Evolutionary conservation across 2,797 vertebrate genomes (phyloP).

Genomic region (Danio tinwini): DNA sequence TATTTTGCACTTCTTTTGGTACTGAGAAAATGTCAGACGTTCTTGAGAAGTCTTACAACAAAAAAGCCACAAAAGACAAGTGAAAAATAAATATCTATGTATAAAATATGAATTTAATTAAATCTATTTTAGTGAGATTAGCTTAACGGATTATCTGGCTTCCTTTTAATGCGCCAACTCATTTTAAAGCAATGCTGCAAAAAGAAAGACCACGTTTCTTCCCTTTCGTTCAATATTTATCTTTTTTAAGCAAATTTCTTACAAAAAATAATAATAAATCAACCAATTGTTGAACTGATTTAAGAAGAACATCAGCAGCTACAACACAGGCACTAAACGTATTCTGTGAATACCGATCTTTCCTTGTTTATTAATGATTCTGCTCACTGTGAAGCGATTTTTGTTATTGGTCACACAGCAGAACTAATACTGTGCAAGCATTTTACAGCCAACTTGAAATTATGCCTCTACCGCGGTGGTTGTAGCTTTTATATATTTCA

Average conservation of each 20-base stretch:
- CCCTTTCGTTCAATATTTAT: slow-evolving; percentile 21
- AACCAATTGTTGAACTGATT: slow-evolving; percentile 23
- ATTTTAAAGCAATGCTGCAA: slow-evolving; percentile 30
- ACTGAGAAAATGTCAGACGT: slow-evolving; percentile 43
- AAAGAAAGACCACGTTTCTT: background rate
- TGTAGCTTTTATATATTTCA: slow-evolving; percentile 54
- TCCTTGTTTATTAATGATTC: slow-evolving; percentile 21
- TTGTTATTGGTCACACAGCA: slow-evolving; percentile 64
- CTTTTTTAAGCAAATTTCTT: slow-evolving; percentile 27
- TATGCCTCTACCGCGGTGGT: slow-evolving; percentile 31
- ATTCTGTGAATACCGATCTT: slow-evolving; percentile 79
- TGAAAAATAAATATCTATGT: slow-evolving; percentile 42
- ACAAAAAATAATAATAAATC: background rate
- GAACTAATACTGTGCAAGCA: slow-evolving; percentile 82
- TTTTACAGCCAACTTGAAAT: slow-evolving; percentile 40
- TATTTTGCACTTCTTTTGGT: slow-evolving; percentile 66
- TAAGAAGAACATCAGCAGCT: slow-evolving; percentile 16
- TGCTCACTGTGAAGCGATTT: slow-evolving; percentile 33
- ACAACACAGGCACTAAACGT: slow-evolving; percentile 58
- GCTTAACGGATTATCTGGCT: slow-evolving; percentile 28
- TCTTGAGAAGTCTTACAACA: slow-evolving; percentile 36
- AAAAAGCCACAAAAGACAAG: slow-evolving; percentile 27
- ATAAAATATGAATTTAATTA: slow-evolving; percentile 33
- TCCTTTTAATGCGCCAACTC: background rate
- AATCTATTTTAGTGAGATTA: slow-evolving; percentile 42